A percentile compares a stretch with the other conserved stretches of the same genome.
Conservation (phyloP, 2,888 invertebrate genomes). For the Pachymerium ferrugineum region DNA sequence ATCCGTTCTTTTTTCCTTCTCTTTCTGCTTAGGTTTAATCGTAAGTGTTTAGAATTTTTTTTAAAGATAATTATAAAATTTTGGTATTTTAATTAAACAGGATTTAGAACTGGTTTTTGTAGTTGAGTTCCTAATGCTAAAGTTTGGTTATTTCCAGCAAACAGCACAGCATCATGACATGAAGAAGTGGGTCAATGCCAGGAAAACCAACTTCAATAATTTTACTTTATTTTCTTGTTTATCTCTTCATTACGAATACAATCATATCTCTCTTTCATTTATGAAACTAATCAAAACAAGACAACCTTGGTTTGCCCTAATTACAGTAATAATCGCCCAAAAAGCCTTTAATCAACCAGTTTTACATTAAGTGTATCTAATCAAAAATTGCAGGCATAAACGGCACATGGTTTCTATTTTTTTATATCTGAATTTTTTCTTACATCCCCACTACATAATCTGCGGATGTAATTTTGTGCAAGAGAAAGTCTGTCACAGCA, state of each 20-base stretch:
- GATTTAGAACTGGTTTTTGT: background rate
- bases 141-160: background rate
- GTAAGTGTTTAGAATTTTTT: background rate
- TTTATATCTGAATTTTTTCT: too few relatives aligned
- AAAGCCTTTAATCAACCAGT: background rate
- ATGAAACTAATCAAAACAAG: background rate
- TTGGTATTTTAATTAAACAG: background rate
- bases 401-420: too few relatives aligned
- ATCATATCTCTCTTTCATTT: background rate
- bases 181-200: constrained; percentile 20
- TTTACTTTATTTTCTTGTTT: constrained; percentile 11
- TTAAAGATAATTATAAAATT: background rate
- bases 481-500: background rate
- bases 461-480: background rate
- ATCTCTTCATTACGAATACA: constrained; percentile 17
- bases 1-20: background rate
- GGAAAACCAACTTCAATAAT: constrained; percentile 11
- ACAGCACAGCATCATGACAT: background rate
- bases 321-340: background rate
- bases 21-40: background rate
- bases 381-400: too few relatives aligned
- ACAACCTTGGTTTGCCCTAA: background rate
- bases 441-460: too few relatives aligned
- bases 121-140: background rate
- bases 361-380: too few relatives aligned